These are phyloP conservation scores for Epinephelus awoara DNA, from an alignment of 2,797 vertebrate species.

Conservation along the genomic window DNA sequence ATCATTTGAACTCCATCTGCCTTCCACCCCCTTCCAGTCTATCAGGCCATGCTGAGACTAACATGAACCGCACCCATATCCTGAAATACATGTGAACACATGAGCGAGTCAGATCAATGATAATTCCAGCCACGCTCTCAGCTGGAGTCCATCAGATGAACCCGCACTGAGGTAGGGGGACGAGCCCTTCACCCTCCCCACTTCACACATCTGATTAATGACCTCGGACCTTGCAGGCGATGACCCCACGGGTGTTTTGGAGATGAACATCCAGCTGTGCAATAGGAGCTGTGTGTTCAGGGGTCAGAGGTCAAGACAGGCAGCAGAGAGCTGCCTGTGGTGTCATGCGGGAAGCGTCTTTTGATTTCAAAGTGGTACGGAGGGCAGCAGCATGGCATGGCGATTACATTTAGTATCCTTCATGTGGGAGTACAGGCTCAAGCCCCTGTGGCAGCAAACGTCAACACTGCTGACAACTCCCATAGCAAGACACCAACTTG, in stretches of 20 bases:
- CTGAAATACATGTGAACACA: slow-evolving; percentile 49
- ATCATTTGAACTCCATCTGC: slow-evolving; percentile 15
- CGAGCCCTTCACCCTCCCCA: neutral
- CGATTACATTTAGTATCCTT: neutral
- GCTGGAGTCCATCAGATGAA: slow-evolving; percentile 49
- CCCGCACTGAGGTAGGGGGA: neutral
- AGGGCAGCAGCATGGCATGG: neutral
- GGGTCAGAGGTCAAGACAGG: slow-evolving; percentile 41
- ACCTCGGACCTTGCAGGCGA: slow-evolving; percentile 50
- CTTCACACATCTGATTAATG: slow-evolving; percentile 52
- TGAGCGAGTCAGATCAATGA: slow-evolving; percentile 57
- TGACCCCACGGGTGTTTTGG: slow-evolving; percentile 17
- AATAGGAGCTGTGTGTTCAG: slow-evolving; percentile 26
- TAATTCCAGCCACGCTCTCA: slow-evolving; percentile 45
- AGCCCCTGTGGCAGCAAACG: neutral
- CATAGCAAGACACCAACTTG: neutral
- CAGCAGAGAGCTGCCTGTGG: slow-evolving; percentile 4
- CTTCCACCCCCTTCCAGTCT: neutral
- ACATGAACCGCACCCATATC: slow-evolving; percentile 26
- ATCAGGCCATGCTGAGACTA: slow-evolving; percentile 7
- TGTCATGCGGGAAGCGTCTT: neutral
- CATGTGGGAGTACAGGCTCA: slow-evolving; percentile 11
- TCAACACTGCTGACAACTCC: neutral
- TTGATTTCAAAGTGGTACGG: neutral
- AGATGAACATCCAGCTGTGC: slow-evolving; percentile 40